Base-by-base conservation (phyloP, 2,888 invertebrate species). In the Cecidostiba fungosa region DNA sequence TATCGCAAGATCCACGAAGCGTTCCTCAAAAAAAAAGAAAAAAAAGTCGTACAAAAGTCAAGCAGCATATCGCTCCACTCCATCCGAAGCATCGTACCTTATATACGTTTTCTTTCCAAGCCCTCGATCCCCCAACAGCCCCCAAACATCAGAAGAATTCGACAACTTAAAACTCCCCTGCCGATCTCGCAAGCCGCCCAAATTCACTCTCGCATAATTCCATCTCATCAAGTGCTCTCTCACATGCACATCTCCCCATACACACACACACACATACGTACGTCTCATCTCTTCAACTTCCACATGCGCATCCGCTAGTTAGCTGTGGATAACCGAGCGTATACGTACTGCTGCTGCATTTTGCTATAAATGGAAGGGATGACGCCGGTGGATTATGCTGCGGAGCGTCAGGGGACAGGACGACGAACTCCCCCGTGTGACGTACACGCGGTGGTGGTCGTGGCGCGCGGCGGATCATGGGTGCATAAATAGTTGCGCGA, bases 401-500 rank as follows among this genome's bases (percentile, higher is more conserved):
- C 26, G 3, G 16, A 54, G 29, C 72, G 36, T 72, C 47, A 32
- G 19, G 72, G 39, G 74, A 74, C 62, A 39, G 36, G 72, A 23
- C n/a, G 39, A 39, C 72, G 72, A 39, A 39, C 39, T 72, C 72
- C 72, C 72, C 39, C 39, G 39, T 39, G 72, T n/a, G 39, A 39
- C 39, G n/a, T n/a, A n/a, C n/a, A n/a, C n/a, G 39, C 23, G 39
- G 23, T 23, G 32, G 72, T n/a, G 32, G 32, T 16, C 19, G 16
- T 29, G 10, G 70, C 19, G 36, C 36, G 39, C 39, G 70, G 8
- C 29, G n/a, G 72, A 47, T 59, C 62, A 66, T 29, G 81, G 66
- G 23, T 62, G 81, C 74, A 66, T 74, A 66, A 82, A 82, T 74
- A 74, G 81, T 82, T 82, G 50, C n/a, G 47, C 43, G 23, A 23